A percentile compares a stretch with the other conserved stretches of the same genome.
Conservation (phyloP, 2,797 vertebrate genomes). For the Sphaeramia orbicularis region DNA sequence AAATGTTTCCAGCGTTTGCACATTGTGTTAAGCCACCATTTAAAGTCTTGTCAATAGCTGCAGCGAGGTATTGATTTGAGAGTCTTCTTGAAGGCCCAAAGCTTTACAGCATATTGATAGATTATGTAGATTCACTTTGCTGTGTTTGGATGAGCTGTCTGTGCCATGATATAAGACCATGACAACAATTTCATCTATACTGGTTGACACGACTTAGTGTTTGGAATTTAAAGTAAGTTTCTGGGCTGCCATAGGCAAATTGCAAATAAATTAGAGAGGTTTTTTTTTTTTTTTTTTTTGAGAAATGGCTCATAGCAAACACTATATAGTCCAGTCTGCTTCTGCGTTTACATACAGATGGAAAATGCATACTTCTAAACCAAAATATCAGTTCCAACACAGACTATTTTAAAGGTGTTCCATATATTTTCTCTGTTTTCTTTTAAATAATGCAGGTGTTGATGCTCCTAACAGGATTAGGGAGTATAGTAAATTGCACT, state of each 20-base stretch:
- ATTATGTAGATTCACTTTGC: slow-evolving; percentile 76
- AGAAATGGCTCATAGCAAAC: slow-evolving; percentile 14
- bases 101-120: slow-evolving; percentile 71
- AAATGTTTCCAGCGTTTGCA: slow-evolving; percentile 71
- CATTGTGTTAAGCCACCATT: slow-evolving; percentile 78
- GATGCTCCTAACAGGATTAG: slow-evolving; percentile 73
- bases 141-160: slow-evolving; percentile 67
- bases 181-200: slow-evolving; percentile 67
- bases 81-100: slow-evolving; percentile 63
- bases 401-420: slow-evolving; percentile 25
- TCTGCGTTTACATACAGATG: not conserved
- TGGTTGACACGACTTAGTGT: slow-evolving; percentile 36
- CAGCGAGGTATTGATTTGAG: slow-evolving; percentile 67
- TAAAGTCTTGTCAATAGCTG: slow-evolving; percentile 78
- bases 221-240: slow-evolving; percentile 56
- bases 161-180: slow-evolving; percentile 64
- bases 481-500: slow-evolving; percentile 79
- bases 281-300: too few relatives aligned
- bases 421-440: slow-evolving; percentile 33
- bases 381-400: slow-evolving; percentile 22
- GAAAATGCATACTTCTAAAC: slow-evolving; percentile 17
- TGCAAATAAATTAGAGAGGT: slow-evolving; percentile 28
- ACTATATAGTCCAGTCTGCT: not conserved
- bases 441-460: slow-evolving; percentile 70
- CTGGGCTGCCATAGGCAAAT: slow-evolving; percentile 21